phyloP scores from a whole-genome alignment of 2,888 invertebrate genomes.

The Bruchidius siliquastri region DNA sequence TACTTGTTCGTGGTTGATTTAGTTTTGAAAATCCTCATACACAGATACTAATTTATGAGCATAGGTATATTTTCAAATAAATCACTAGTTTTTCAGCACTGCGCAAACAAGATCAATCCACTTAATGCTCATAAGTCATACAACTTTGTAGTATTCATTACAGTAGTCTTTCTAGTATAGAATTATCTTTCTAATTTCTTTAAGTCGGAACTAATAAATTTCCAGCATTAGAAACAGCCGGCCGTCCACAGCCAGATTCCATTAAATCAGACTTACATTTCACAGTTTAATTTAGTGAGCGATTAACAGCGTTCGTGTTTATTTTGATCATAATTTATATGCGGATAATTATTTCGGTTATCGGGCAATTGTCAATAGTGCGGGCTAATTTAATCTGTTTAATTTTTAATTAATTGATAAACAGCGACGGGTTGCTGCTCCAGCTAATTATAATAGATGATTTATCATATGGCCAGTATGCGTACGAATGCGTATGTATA shows the following conservation, averaged over 20 bases:
- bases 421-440: slow-evolving; percentile 11
- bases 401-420: slow-evolving; percentile 26
- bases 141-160: too few relatives aligned
- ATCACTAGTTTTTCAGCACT: too few relatives aligned
- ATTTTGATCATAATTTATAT: slow-evolving; percentile 22
- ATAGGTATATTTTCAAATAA: too few relatives aligned
- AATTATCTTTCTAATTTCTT: too few relatives aligned
- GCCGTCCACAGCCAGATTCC: not conserved
- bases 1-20: too few relatives aligned
- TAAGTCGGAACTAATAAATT: too few relatives aligned
- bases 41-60: too few relatives aligned
- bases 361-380: slow-evolving; percentile 22
- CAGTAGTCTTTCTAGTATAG: too few relatives aligned
- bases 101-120: too few relatives aligned
- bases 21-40: too few relatives aligned
- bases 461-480: slow-evolving; percentile 6
- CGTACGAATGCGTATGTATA: not conserved
- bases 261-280: slow-evolving; percentile 5
- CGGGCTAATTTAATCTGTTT: slow-evolving; percentile 22
- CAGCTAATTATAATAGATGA: slow-evolving; percentile 18
- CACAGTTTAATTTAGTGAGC: slow-evolving; percentile 12
- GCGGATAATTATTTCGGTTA: slow-evolving; percentile 22
- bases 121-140: too few relatives aligned
- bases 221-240: not conserved
- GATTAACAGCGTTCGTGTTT: slow-evolving; percentile 17